Evolutionary conservation across 2,888 invertebrate genomes (phyloP), one percentile per base, ranked within the genome.

Genomic region (Orgyia antiqua): DNA sequence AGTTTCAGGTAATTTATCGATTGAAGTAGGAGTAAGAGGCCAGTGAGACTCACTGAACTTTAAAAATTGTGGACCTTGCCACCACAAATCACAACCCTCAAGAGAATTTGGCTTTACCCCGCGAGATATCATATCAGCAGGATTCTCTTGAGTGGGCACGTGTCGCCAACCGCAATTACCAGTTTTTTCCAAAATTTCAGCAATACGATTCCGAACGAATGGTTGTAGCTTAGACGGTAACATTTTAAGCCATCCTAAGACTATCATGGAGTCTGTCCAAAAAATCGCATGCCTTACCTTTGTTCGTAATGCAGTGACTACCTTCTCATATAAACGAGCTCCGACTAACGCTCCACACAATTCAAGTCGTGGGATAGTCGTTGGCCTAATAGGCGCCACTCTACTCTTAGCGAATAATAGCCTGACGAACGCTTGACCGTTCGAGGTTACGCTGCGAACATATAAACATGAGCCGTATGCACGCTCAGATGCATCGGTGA

Each of bases 191-290:
- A 49, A 15, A 21, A 58, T 56, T 8, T 56, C 51, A 5, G 39
- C 45, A 5, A 51, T 48, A 4, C 58, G 31, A 26, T 56, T 57
- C 0, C 48, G 39, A 1, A 60, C 53, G 33, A 58, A 61, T 4
- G 48, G 36, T 20, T 58, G 39, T 3, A 59, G 27, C 32, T 43
- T 48, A 29, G 4, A 31, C 4, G 54, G 49, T 2, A 37, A 4
- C 41, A 42, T 51, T 10, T 39, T 34, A 1, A 58, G 21, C 58
- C 58, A 60, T 1, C 54, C 56, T 10, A 58, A 26, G 0, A 58
- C 55, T 2, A 56, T 47, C 0, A 44, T 53, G 2, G 56, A 58
- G 24, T 58, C 58, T 0, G 51, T 51, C 58, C 61, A 61, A 11
- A 51, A 54, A 3, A 13, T 19, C 4, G 10, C 23, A 1, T 15